Conservation (phyloP, 2,113 vertebrate genomes). For the Austrofundulus limnaeus region DNA sequence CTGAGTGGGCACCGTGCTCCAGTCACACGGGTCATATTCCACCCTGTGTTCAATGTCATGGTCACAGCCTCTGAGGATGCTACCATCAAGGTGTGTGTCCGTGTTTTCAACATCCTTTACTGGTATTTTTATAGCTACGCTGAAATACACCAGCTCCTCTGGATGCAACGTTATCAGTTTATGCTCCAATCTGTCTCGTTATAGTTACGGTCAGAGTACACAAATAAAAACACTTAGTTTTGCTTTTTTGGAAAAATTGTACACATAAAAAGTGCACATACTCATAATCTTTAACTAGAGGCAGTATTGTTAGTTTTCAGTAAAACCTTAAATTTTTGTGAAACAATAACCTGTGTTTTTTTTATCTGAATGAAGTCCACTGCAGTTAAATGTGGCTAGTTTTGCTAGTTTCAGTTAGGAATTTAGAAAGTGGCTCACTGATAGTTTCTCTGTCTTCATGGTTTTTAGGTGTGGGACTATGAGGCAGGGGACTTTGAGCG, state of each 20-base stretch:
- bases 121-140: not conserved
- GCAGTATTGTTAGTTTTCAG: not conserved
- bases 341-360: not conserved
- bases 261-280: not conserved
- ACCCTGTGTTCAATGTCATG: conserved; percentile 99
- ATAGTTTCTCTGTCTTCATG: conserved; percentile 12
- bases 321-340: not conserved
- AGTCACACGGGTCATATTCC: conserved; percentile 97
- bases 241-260: too few relatives aligned
- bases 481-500: conserved; percentile 98
- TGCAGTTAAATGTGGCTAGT: not conserved
- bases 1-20: conserved; percentile 96
- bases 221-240: too few relatives aligned
- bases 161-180: too few relatives aligned
- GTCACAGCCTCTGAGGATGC: conserved; percentile 98
- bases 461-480: conserved; percentile 94
- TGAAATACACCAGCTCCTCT: not conserved
- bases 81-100: conserved; percentile 91
- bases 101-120: not conserved
- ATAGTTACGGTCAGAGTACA: too few relatives aligned
- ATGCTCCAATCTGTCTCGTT: too few relatives aligned
- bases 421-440: not conserved
- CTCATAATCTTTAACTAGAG: not conserved
- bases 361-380: not conserved
- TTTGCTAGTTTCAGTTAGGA: not conserved